phyloP scores from a whole-genome alignment of 2,888 invertebrate species.

The Limnephilus lunatus region DNA sequence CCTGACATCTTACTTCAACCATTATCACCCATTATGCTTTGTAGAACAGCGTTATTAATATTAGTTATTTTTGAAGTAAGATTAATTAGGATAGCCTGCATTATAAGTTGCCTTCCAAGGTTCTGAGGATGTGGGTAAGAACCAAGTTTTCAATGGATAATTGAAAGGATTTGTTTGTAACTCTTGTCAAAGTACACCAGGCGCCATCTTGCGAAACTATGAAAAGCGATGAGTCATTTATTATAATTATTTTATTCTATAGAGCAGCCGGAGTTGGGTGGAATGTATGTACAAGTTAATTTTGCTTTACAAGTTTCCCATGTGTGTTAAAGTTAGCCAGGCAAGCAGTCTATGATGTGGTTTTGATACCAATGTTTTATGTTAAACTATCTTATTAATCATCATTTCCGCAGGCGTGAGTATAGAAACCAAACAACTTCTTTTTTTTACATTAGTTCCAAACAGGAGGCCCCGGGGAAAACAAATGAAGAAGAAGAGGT shows the following conservation, averaged over 20 bases:
- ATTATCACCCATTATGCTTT: too few relatives aligned
- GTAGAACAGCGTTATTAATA: background rate
- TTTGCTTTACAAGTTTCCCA: background rate
- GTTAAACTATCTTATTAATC: too few relatives aligned
- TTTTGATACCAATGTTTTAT: background rate
- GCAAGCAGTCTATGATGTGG: background rate
- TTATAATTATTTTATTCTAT: background rate
- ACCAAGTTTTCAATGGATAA: background rate
- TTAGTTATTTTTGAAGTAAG: background rate
- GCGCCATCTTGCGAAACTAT: background rate
- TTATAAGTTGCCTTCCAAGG: background rate
- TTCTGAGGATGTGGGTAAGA: background rate
- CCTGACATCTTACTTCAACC: too few relatives aligned
- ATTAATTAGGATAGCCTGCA: background rate
- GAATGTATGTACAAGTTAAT: background rate
- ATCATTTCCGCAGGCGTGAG: too few relatives aligned
- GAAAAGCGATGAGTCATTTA: background rate
- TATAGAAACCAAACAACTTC: too few relatives aligned
- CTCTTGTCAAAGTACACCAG: background rate
- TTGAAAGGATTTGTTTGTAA: slow-evolving; percentile 16
- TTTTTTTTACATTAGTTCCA: too few relatives aligned
- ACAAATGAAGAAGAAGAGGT: too few relatives aligned
- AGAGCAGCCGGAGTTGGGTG: background rate
- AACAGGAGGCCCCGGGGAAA: too few relatives aligned
- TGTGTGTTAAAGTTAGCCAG: background rate